These are phyloP conservation scores for Sussaba pulchella DNA, from an alignment of 2,888 invertebrate species.

Conservation along the genomic window DNA sequence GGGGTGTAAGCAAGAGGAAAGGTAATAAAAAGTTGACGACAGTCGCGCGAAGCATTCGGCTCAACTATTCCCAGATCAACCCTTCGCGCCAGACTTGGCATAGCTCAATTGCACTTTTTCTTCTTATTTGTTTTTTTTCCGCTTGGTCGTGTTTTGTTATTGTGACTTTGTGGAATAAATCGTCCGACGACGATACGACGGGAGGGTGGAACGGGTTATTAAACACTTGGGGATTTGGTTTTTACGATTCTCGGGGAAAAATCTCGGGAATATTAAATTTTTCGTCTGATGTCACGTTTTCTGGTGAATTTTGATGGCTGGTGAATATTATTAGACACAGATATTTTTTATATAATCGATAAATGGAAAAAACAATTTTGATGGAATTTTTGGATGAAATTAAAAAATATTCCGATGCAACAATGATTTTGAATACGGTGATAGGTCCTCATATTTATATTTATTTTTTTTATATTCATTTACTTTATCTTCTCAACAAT, in stretches of 20 bases:
- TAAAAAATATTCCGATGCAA: too few relatives aligned
- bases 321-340: too few relatives aligned
- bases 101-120: constrained; percentile 29
- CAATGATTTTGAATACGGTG: too few relatives aligned
- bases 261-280: not conserved
- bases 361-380: too few relatives aligned
- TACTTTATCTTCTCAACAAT: too few relatives aligned
- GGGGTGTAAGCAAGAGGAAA: constrained; percentile 20
- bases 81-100: constrained; percentile 30
- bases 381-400: too few relatives aligned
- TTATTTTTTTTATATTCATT: too few relatives aligned
- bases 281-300: not conserved
- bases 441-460: too few relatives aligned
- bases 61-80: constrained; percentile 42
- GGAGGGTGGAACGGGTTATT: constrained; percentile 2
- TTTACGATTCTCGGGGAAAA: not conserved
- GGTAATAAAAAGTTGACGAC: constrained; percentile 54
- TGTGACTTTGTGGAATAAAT: constrained; percentile 14
- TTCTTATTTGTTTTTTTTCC: not conserved
- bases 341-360: too few relatives aligned
- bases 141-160: not conserved
- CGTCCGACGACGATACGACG: not conserved
- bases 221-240: not conserved
- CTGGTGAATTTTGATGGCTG: too few relatives aligned
- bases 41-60: constrained; percentile 26